Conservation (phyloP, 2,888 invertebrate genomes). For the Pilophorus perplexus region DNA sequence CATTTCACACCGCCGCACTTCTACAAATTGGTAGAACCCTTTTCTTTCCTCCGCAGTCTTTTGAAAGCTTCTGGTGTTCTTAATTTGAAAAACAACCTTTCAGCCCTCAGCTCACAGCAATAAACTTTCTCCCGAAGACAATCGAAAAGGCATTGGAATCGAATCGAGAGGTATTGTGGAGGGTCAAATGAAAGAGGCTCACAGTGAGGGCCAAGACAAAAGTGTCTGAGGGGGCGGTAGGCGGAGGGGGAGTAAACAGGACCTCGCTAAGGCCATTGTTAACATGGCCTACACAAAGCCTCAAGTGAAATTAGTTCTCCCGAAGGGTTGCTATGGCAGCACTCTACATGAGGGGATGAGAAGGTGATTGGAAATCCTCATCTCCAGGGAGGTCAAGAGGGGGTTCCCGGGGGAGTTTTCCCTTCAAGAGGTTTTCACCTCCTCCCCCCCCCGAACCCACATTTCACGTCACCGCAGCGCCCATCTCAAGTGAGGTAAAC, state of each 20-base stretch:
- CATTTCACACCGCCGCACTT: too few species aligned
- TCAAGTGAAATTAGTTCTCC: slow-evolving; percentile 30
- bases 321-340: slow-evolving; percentile 24
- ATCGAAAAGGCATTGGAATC: slow-evolving; percentile 26
- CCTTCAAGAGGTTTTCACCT: not conserved
- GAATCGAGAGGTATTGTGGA: slow-evolving; percentile 26
- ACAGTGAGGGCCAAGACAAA: slow-evolving; percentile 1
- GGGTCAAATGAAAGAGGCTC: slow-evolving; percentile 22
- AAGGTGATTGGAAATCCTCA: slow-evolving; percentile 33
- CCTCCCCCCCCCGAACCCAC: too few species aligned
- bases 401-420: not conserved
- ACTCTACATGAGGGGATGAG: slow-evolving; percentile 11
- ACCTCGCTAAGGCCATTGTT: slow-evolving; percentile 25
- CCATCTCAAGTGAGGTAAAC: too few species aligned
- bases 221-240: not conserved
- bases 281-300: slow-evolving; percentile 31
- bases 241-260: slow-evolving; percentile 22
- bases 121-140: slow-evolving; percentile 18
- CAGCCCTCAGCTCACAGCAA: too few species aligned
- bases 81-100: too few species aligned
- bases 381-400: slow-evolving; percentile 17
- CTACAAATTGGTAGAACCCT: too few species aligned
- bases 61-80: too few species aligned
- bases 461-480: too few species aligned
- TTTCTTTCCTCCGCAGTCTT: too few species aligned